A percentile compares a stretch with the other conserved stretches of the same genome.
phyloP scores from a whole-genome alignment of 2,113 vertebrate genomes.

The Thunnus thynnus region DNA sequence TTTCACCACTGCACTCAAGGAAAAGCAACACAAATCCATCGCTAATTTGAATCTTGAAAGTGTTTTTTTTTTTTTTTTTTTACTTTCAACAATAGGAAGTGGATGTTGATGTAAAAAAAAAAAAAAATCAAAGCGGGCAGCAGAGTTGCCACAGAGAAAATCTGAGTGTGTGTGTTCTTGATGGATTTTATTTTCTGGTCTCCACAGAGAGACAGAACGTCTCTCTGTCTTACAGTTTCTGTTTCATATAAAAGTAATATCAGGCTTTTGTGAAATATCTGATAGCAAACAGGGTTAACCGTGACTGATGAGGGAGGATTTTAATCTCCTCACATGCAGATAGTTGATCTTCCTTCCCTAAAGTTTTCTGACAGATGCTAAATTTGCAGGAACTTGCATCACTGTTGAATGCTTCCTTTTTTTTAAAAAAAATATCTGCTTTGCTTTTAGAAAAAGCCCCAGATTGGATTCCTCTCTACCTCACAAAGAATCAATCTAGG shows the following conservation, averaged over 20 bases:
- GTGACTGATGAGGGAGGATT: neutral
- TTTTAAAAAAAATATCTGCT: too few species aligned
- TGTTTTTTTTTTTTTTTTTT: neutral
- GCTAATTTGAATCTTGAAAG: conserved; percentile 29
- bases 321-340: neutral
- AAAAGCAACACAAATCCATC: conserved; percentile 37
- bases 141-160: conserved; percentile 1
- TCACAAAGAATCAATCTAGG: too few species aligned
- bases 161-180: neutral
- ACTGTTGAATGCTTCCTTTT: neutral
- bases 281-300: neutral
- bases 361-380: neutral
- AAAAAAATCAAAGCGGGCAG: conserved; percentile 48
- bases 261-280: neutral
- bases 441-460: too few species aligned
- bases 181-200: neutral
- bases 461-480: too few species aligned
- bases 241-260: conserved; percentile 1
- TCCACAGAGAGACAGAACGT: neutral
- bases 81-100: conserved; percentile 49
- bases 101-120: conserved; percentile 19
- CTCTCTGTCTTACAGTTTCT: neutral
- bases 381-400: neutral
- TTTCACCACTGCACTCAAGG: conserved; percentile 72
- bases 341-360: too few species aligned